Evolutionary conservation across 2,888 invertebrate species (phyloP), one percentile per base, ranked within the genome.

Genomic region (Chrysodeixis includens): DNA sequence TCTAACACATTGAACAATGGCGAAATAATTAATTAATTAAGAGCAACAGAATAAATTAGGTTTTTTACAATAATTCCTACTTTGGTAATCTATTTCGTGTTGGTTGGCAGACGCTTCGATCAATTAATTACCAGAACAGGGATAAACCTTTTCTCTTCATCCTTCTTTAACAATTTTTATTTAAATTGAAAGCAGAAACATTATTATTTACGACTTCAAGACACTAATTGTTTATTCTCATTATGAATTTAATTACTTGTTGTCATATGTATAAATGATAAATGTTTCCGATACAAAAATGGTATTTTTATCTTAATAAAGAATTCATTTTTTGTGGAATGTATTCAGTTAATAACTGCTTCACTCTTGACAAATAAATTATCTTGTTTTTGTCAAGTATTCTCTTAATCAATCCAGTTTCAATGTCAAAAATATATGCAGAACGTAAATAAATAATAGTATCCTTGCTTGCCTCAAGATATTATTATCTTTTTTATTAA

Each of bases 401-500:
- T 40, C 40, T 40, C 40, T 40, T n/a, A 40, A 40, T 40, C 40
- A 40, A 40, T 40, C n/a, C 40, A 0, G 40, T 40, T 40, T 40
- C 40, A 40, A 40, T 40, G 40, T 40, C 40, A 40, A n/a, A 40
- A 40, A n/a, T n/a, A 6, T n/a, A 40, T 12, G 35, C 40, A 6
- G 40, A 40, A 40, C 40, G 40, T 40, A 40, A 40, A 40, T 40
- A 40, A 40, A 40, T 40, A 40, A 12, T 35, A 35, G 14, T 40
- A 40, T 40, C 40, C 40, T 40, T 40, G 40, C 40, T 40, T 40
- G 40, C n/a, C n/a, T 40, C 7, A 40, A 40, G 6, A 40, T n/a
- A 40, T 40, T n/a, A 40, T 40, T 40, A 40, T 40, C 40, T 40
- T 46, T 46, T 46, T 46, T 18, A 18, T 46, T 46, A 62, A 18